Evolutionary conservation across 2,888 invertebrate species (phyloP).

Genomic region (Dolichomitus sp.): DNA sequence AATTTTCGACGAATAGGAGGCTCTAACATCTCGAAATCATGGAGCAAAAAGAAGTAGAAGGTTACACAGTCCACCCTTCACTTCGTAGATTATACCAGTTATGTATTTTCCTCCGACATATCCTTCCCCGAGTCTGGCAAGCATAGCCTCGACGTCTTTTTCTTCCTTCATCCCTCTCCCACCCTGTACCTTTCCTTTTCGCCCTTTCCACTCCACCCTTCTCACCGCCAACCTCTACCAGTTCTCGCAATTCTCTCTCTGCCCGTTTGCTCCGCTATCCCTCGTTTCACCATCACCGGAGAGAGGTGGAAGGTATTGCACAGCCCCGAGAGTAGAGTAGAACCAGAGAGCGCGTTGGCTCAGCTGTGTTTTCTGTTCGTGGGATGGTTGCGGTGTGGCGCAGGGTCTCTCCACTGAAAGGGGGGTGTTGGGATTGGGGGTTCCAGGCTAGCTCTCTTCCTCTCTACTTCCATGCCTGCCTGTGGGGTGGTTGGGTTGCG

Average conservation of each 20-base stretch:
- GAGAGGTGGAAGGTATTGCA: slow-evolving; percentile 83
- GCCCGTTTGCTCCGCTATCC: slow-evolving; percentile 59
- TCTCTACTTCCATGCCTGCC: slow-evolving; percentile 52
- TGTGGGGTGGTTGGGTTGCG: slow-evolving; percentile 60
- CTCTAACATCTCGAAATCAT: slow-evolving; percentile 1
- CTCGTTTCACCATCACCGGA: slow-evolving; percentile 70
- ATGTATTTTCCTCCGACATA: slow-evolving; percentile 66
- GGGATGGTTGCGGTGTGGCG: slow-evolving; percentile 75
- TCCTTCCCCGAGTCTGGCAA: slow-evolving; percentile 46
- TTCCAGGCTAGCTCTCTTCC: slow-evolving; percentile 62
- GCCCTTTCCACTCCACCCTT: slow-evolving; percentile 36
- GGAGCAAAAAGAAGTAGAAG: slow-evolving; percentile 13
- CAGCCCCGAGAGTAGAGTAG: slow-evolving; percentile 62
- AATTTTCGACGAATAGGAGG: not conserved
- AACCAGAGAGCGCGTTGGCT: slow-evolving; percentile 80
- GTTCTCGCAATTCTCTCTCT: slow-evolving; percentile 50
- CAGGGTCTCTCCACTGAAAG: slow-evolving; percentile 74
- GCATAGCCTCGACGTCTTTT: slow-evolving; percentile 53
- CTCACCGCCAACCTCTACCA: slow-evolving; percentile 22
- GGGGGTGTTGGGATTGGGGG: slow-evolving; percentile 76
- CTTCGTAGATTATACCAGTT: slow-evolving; percentile 68
- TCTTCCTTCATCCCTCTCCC: slow-evolving; percentile 28
- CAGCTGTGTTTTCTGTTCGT: slow-evolving; percentile 85
- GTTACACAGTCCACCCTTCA: slow-evolving; percentile 52
- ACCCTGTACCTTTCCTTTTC: slow-evolving; percentile 6